phyloP scores from a whole-genome alignment of 2,113 vertebrate genomes.

The Smithornis capensis region DNA sequence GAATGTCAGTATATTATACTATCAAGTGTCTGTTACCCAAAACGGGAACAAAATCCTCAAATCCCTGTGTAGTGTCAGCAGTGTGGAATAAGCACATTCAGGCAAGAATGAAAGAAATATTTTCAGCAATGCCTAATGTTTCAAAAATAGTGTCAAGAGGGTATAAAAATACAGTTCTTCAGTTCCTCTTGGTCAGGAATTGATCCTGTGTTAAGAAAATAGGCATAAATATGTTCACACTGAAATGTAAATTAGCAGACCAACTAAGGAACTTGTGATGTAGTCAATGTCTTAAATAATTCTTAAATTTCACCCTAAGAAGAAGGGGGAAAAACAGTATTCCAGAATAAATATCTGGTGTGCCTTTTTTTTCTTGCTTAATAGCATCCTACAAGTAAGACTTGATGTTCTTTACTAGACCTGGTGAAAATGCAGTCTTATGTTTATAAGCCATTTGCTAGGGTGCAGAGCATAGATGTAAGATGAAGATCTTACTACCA shows the following conservation, averaged over 20 bases:
- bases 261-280: background rate
- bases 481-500: background rate
- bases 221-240: background rate
- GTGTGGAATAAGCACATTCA: background rate
- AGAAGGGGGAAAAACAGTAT: rapidly evolving
- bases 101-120: background rate
- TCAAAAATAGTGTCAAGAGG: background rate
- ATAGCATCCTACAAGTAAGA: background rate
- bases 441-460: background rate
- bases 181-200: background rate
- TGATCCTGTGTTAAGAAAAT: background rate
- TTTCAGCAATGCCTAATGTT: background rate
- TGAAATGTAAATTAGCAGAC: background rate
- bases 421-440: background rate
- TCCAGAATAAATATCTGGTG: background rate
- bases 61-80: background rate
- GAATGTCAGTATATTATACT: background rate
- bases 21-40: background rate
- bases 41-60: background rate
- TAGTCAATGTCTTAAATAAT: background rate
- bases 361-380: background rate
- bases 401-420: background rate
- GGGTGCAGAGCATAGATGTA: background rate
- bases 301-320: background rate
- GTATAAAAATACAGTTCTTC: background rate